A percentile compares a stretch with the other conserved stretches of the same genome.
Evolutionary conservation across 2,797 vertebrate genomes (phyloP).

Genomic region (Gallinago stenura): DNA sequence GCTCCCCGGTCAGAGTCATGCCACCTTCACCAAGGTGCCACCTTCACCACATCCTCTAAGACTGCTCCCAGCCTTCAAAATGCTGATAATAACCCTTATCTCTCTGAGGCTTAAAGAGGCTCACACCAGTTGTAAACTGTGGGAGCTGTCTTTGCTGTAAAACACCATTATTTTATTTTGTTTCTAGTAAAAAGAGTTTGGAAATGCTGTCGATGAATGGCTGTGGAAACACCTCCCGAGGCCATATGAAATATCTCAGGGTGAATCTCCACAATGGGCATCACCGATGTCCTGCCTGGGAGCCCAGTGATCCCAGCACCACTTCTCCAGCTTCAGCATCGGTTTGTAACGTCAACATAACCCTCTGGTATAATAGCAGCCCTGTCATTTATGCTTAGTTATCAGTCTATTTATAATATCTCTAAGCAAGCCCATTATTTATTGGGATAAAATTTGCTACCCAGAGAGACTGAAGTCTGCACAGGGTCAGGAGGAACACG

Average conservation of each 20-base stretch:
- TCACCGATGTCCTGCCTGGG: neutral
- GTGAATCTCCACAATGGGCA: neutral
- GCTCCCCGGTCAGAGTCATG: neutral
- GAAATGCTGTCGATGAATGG: neutral
- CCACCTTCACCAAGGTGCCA: neutral
- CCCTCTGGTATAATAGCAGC: neutral
- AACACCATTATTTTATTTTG: neutral
- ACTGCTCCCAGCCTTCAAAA: neutral
- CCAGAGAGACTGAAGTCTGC: neutral
- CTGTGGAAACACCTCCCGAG: neutral
- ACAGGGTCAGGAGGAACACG: neutral
- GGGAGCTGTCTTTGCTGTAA: neutral
- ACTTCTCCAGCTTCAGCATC: neutral
- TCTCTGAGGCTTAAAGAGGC: neutral
- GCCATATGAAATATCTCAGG: neutral
- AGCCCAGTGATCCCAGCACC: neutral
- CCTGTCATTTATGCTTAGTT: neutral
- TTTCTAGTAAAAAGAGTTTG: neutral
- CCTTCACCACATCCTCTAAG: neutral
- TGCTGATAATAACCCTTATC: neutral
- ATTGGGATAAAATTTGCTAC: neutral
- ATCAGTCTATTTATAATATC: neutral
- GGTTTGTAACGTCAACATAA: neutral
- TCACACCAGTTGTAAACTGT: neutral
- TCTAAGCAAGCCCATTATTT: neutral